phyloP scores from a whole-genome alignment of 2,113 vertebrate genomes.

The Herpetotheres cachinnans region DNA sequence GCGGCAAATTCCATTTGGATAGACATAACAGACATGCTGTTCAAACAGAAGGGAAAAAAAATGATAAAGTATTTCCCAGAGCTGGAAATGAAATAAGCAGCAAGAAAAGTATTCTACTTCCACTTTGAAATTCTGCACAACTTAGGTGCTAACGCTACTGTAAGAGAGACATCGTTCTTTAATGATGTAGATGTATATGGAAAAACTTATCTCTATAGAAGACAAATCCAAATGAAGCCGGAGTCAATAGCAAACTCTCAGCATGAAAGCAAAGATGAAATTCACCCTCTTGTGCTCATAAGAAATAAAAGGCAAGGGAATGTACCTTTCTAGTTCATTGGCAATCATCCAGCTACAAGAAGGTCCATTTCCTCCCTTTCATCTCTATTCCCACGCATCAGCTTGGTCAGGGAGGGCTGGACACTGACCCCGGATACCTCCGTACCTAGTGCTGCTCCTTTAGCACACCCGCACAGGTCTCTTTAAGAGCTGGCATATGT shows the following conservation, averaged over 20 bases:
- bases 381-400: not conserved
- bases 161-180: not conserved
- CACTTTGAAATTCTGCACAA: not conserved
- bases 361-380: not conserved
- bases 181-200: not conserved
- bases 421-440: not conserved
- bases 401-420: not conserved
- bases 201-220: not conserved
- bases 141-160: not conserved
- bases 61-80: not conserved
- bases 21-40: not conserved
- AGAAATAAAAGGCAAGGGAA: not conserved
- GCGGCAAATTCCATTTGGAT: not conserved
- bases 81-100: not conserved
- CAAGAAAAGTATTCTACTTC: not conserved
- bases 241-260: not conserved
- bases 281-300: not conserved
- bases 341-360: not conserved
- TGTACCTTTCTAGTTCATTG: not conserved
- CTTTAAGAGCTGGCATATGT: not conserved
- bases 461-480: accelerated
- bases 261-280: not conserved
- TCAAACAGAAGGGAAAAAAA: not conserved
- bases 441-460: not conserved
- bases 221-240: not conserved